Conservation (phyloP, 2,888 invertebrate genomes). For the Drosophila histrio region DNA sequence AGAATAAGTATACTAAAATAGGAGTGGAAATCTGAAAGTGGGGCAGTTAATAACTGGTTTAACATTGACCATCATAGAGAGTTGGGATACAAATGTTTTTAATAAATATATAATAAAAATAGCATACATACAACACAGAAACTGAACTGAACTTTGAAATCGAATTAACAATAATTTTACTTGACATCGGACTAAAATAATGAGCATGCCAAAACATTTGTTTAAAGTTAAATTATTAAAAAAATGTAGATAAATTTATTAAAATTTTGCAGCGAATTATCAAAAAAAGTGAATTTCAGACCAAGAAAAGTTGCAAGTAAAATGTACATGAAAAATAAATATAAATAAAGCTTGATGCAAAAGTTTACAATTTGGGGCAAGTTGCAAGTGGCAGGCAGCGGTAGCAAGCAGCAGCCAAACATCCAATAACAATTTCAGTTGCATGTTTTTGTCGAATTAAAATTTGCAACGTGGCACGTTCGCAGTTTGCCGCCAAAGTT, state of each 20-base stretch:
- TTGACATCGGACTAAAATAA: too few relatives aligned
- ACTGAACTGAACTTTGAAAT: too few relatives aligned
- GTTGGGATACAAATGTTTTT: too few relatives aligned
- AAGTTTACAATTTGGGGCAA: conserved; percentile 42
- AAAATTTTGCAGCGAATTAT: not conserved
- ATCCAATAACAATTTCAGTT: conserved; percentile 78
- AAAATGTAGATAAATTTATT: not conserved
- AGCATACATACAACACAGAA: too few relatives aligned
- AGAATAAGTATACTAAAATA: not conserved
- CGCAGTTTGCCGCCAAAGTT: conserved; percentile 61
- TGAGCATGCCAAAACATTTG: too few relatives aligned
- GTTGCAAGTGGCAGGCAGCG: conserved; percentile 40
- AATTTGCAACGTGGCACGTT: conserved; percentile 76
- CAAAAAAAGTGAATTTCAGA: not conserved
- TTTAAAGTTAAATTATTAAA: too few relatives aligned
- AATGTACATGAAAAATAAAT: not conserved
- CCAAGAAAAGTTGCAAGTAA: not conserved
- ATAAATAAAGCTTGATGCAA: not conserved
- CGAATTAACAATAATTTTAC: too few relatives aligned
- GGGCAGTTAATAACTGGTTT: not conserved
- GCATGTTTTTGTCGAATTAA: conserved; percentile 78
- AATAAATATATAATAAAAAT: too few relatives aligned
- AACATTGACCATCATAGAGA: too few relatives aligned
- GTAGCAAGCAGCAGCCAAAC: conserved; percentile 41
- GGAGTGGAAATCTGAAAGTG: not conserved